A percentile compares a stretch with the other conserved stretches of the same genome.
phyloP scores from a whole-genome alignment of 2,888 invertebrate species.

The Agapostemon virescens region DNA sequence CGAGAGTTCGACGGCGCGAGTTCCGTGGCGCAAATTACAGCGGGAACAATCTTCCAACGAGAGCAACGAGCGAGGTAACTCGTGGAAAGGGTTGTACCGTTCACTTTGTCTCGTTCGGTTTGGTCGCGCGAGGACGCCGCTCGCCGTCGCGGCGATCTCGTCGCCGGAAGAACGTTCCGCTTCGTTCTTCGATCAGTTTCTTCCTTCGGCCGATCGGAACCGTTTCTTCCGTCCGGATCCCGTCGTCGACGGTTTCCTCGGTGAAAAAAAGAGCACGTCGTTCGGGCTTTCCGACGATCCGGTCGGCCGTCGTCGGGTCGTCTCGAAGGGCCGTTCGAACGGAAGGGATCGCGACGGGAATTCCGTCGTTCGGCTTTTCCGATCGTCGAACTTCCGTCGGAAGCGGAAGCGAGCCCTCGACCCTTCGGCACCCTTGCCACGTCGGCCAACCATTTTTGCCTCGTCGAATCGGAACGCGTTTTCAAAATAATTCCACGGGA shows the following conservation, averaged over 20 bases:
- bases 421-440: neutral
- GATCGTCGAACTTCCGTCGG: neutral
- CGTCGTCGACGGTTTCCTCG: neutral
- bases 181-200: conserved; percentile 23
- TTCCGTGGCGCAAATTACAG: conserved; percentile 18
- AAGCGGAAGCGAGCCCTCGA: neutral
- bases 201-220: neutral
- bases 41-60: conserved; percentile 56
- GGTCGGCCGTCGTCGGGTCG: neutral
- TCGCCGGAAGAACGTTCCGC: neutral
- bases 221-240: conserved; percentile 19
- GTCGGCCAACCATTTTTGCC: neutral
- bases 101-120: conserved; percentile 6
- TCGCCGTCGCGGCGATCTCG: neutral
- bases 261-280: neutral
- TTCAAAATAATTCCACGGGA: neutral
- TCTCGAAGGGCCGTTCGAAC: neutral
- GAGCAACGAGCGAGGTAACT: neutral
- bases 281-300: neutral
- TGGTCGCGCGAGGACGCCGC: neutral
- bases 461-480: neutral
- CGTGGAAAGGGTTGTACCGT: conserved; percentile 4
- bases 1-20: neutral
- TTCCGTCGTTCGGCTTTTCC: conserved; percentile 4
- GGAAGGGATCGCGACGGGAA: conserved; percentile 19